phyloP scores from a whole-genome alignment of 2,888 invertebrate genomes.

The Anodontia alba region DNA sequence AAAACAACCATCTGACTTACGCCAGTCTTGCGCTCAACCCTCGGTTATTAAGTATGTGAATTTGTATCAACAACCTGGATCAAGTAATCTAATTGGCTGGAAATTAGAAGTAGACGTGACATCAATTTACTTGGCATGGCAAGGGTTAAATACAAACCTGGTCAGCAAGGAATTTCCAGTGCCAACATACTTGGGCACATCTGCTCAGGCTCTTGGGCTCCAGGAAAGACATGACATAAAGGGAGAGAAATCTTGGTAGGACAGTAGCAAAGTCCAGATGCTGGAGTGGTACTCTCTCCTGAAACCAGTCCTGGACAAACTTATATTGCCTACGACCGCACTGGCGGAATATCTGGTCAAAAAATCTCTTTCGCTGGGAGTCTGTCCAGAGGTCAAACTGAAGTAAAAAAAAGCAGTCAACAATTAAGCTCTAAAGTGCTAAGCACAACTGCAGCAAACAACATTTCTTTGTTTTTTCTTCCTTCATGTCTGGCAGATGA shows the following conservation, averaged over 20 bases:
- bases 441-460: no score
- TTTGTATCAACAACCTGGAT: no score
- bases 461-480: no score
- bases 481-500: no score
- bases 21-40: no score
- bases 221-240: conserved; percentile 83
- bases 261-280: conserved; percentile 82
- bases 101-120: no score
- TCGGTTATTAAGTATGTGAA: no score
- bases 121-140: no score
- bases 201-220: conserved; percentile 83
- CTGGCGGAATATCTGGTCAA: conserved; percentile 79
- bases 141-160: conserved; percentile 73
- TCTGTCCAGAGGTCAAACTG: conserved; percentile 85
- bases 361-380: conserved; percentile 81
- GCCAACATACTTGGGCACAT: conserved; percentile 82
- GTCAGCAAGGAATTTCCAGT: conserved; percentile 84
- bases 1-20: no score
- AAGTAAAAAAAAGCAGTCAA: conserved; percentile 24
- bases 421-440: no score
- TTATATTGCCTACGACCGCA: conserved; percentile 78
- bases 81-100: no score
- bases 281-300: conserved; percentile 78
- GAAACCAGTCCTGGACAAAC: conserved; percentile 83
- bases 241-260: conserved; percentile 80